Evolutionary conservation across 2,113 vertebrate species (phyloP).

Genomic region (Nothobranchius furzeri): DNA sequence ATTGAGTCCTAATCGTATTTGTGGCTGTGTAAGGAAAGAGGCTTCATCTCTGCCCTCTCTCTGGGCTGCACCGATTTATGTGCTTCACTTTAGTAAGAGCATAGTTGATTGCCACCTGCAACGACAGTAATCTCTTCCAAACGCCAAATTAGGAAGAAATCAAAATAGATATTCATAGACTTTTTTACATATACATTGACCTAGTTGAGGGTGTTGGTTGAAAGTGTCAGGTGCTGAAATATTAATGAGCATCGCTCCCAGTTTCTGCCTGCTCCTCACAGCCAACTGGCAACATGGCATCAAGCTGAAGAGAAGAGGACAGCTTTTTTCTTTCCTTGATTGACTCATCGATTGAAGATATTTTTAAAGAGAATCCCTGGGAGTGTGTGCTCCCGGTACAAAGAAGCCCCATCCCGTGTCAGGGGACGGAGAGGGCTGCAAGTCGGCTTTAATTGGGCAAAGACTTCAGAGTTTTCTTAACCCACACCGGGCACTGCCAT

Average conservation of each 20-base stretch:
- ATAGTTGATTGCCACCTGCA: constrained; percentile 69
- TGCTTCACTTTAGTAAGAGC: constrained; percentile 50
- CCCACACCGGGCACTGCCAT: constrained; percentile 74
- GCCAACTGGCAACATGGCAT: constrained; percentile 84
- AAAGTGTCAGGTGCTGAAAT: constrained; percentile 84
- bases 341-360: constrained; percentile 89
- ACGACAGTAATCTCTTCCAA: constrained; percentile 65
- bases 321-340: constrained; percentile 81
- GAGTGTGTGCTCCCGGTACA: constrained; percentile 81
- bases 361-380: constrained; percentile 86
- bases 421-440: constrained; percentile 74
- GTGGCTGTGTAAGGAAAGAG: not conserved
- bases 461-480: constrained; percentile 78
- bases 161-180: constrained; percentile 77
- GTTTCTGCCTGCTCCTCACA: constrained; percentile 79
- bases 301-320: constrained; percentile 78
- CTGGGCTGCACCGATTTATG: constrained; percentile 38
- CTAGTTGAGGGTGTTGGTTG: constrained; percentile 83
- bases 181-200: constrained; percentile 85
- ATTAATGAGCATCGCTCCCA: constrained; percentile 83
- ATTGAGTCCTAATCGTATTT: too few relatives aligned
- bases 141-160: constrained; percentile 70
- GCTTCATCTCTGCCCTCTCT: constrained; percentile 16
- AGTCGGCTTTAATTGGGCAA: constrained; percentile 83
- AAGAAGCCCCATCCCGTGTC: constrained; percentile 77